phyloP scores from a whole-genome alignment of 2,888 invertebrate genomes.

The Hipparchia semele region DNA sequence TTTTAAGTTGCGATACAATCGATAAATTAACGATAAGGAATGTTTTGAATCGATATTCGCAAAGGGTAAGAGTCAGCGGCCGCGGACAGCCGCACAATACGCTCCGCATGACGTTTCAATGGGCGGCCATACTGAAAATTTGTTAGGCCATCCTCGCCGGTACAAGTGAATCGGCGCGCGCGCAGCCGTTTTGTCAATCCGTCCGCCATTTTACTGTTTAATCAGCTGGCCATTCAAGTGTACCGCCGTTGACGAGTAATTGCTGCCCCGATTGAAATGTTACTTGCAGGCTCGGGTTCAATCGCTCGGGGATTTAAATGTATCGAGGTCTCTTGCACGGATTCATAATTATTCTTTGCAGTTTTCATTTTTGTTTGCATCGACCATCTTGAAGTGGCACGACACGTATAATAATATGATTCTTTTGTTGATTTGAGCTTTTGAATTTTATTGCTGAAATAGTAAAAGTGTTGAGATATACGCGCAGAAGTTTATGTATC shows the following conservation, averaged over 20 bases:
- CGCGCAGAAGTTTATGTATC: too few relatives aligned
- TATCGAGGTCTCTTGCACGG: slow-evolving; percentile 8
- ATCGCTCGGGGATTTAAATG: slow-evolving; percentile 16
- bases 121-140: slow-evolving; percentile 73
- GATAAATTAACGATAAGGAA: slow-evolving; percentile 30
- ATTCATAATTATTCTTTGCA: neutral
- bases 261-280: slow-evolving; percentile 75
- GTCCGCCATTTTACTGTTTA: slow-evolving; percentile 74
- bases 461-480: too few relatives aligned
- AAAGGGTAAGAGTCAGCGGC: slow-evolving; percentile 23
- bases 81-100: slow-evolving; percentile 69
- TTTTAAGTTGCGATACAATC: slow-evolving; percentile 15
- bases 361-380: neutral
- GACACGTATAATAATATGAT: too few relatives aligned
- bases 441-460: too few relatives aligned
- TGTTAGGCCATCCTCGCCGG: slow-evolving; percentile 58
- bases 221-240: slow-evolving; percentile 77
- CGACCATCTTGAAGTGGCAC: too few relatives aligned
- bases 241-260: slow-evolving; percentile 81
- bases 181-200: slow-evolving; percentile 78
- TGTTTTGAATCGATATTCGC: slow-evolving; percentile 26
- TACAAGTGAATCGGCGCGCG: slow-evolving; percentile 62
- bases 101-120: slow-evolving; percentile 72
- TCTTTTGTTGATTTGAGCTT: too few relatives aligned
- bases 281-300: slow-evolving; percentile 39